phyloP scores from a whole-genome alignment of 2,888 invertebrate genomes.

The Acleris laterana region DNA sequence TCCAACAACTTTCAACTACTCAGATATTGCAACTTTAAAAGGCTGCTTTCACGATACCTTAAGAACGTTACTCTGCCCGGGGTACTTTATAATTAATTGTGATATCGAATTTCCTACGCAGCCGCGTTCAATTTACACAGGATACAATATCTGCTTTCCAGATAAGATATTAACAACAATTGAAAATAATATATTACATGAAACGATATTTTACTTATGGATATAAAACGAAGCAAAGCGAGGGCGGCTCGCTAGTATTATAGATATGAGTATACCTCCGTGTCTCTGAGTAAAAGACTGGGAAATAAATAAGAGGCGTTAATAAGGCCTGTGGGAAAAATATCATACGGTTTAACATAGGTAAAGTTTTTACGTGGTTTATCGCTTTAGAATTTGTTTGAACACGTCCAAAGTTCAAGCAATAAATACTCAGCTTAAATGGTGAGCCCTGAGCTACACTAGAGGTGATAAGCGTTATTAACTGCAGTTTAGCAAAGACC shows the following conservation, averaged over 20 bases:
- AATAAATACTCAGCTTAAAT: slow-evolving; percentile 26
- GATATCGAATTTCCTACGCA: slow-evolving; percentile 1
- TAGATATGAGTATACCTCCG: no score
- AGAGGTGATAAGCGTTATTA: slow-evolving; percentile 35
- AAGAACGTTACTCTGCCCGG: slow-evolving; percentile 2
- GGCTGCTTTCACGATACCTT: slow-evolving; percentile 6
- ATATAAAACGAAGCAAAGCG: no score
- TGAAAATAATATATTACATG: no score
- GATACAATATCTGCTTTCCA: background rate
- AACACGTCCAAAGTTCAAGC: slow-evolving; percentile 14
- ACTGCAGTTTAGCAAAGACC: slow-evolving; percentile 32
- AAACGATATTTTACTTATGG: no score
- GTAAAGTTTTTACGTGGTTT: background rate
- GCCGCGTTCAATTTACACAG: background rate
- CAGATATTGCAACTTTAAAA: slow-evolving; percentile 40
- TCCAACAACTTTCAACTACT: slow-evolving; percentile 49
- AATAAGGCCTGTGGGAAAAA: no score
- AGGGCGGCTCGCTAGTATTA: no score
- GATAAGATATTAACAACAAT: background rate
- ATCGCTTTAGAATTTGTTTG: slow-evolving; percentile 6
- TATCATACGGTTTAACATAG: background rate
- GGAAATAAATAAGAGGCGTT: no score
- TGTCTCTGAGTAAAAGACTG: no score
- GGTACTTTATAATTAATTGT: slow-evolving; percentile 10
- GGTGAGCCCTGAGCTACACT: slow-evolving; percentile 22